These are phyloP conservation scores for Phaenicophaeus curvirostris DNA, from an alignment of 2,797 vertebrate genomes.

Conservation along the genomic window DNA sequence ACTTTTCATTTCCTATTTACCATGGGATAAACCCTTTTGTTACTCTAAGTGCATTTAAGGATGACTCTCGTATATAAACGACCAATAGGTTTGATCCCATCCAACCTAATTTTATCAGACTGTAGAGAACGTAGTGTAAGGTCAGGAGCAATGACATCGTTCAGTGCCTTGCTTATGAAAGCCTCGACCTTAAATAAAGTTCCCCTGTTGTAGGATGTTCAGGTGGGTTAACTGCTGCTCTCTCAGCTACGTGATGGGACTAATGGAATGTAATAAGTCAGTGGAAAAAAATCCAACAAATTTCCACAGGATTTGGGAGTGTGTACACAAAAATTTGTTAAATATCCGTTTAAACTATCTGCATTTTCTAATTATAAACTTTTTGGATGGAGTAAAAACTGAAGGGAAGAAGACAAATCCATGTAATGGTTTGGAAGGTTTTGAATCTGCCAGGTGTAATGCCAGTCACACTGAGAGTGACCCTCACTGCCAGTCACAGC, in stretches of 20 bases:
- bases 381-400: neutral
- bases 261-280: neutral
- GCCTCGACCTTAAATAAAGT: neutral
- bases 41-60: neutral
- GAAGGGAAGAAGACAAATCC: neutral
- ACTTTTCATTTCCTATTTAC: neutral
- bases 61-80: neutral
- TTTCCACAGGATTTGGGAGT: neutral
- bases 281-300: neutral
- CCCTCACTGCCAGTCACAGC: neutral
- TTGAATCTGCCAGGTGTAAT: neutral
- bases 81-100: neutral
- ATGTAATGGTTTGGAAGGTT: neutral
- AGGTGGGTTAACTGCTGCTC: neutral
- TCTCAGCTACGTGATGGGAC: neutral
- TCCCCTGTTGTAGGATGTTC: neutral
- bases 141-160: neutral
- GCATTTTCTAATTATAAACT: neutral
- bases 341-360: neutral
- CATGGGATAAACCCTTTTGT: neutral
- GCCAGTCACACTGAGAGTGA: neutral
- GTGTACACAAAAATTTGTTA: neutral
- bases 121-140: neutral
- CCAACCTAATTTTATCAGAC: neutral
- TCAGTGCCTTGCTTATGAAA: neutral